Evolutionary conservation across 2,797 vertebrate species (phyloP).

Genomic region (Mastacembelus armatus): DNA sequence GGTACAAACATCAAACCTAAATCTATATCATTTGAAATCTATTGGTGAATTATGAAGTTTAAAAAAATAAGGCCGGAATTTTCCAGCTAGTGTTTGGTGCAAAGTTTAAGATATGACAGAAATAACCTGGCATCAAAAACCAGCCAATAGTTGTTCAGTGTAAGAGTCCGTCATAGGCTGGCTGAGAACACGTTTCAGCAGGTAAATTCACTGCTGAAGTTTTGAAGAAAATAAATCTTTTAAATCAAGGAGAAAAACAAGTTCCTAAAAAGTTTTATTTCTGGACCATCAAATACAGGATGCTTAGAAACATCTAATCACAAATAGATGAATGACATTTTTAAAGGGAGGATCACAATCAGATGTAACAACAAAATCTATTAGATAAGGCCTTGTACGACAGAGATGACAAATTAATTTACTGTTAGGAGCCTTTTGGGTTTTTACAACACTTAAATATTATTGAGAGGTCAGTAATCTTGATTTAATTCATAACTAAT

Average conservation of each 20-base stretch:
- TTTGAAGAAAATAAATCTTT: neutral
- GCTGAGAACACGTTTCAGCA: too few relatives aligned
- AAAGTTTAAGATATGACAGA: too few relatives aligned
- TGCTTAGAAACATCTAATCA: slow-evolving; percentile 37
- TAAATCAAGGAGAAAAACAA: slow-evolving; percentile 22
- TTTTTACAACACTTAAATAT: neutral
- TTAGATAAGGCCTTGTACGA: neutral
- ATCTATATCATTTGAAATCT: too few relatives aligned
- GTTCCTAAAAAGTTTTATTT: slow-evolving; percentile 60
- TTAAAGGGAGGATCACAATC: neutral
- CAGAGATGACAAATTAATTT: neutral
- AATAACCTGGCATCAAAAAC: too few relatives aligned
- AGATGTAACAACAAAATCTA: neutral
- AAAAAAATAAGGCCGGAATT: too few relatives aligned
- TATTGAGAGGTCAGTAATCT: neutral
- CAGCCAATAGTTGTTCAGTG: too few relatives aligned
- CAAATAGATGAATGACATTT: neutral
- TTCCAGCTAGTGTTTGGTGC: too few relatives aligned
- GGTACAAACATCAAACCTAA: too few relatives aligned
- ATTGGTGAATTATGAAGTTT: too few relatives aligned
- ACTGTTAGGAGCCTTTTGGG: neutral
- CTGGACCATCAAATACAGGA: slow-evolving; percentile 45
- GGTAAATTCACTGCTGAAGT: neutral
- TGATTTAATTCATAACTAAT: neutral
- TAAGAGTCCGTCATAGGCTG: too few relatives aligned